These are phyloP conservation scores for Drosophila ananassae DNA, from an alignment of 1,140 invertebrate species.

Conservation along the genomic window DNA sequence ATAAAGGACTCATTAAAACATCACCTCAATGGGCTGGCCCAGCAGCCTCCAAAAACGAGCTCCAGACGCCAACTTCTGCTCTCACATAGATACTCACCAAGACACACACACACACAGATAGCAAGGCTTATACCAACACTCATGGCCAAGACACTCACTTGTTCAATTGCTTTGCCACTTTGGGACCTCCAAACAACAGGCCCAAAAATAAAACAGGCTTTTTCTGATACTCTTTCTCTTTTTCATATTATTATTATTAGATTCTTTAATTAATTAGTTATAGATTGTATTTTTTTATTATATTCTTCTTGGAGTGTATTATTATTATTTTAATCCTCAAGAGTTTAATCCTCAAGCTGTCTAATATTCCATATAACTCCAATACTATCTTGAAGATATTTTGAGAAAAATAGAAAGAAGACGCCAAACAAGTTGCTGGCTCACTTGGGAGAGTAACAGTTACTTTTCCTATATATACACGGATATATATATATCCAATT, in stretches of 20 bases:
- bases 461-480: constrained; percentile 58
- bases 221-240: constrained; percentile 47
- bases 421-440: constrained; percentile 72
- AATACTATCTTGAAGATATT: constrained; percentile 23
- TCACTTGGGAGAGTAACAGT: constrained; percentile 72
- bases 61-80: constrained; percentile 1
- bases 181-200: constrained; percentile 61
- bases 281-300: too few species aligned
- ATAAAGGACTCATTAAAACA: constrained; percentile 83
- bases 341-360: not conserved
- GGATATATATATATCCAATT: constrained; percentile 36
- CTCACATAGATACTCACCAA: not conserved
- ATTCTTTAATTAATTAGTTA: not conserved
- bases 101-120: not conserved
- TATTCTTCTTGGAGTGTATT: too few species aligned
- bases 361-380: not conserved
- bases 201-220: constrained; percentile 60
- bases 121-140: not conserved
- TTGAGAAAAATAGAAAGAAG: constrained; percentile 68
- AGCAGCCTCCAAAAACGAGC: constrained; percentile 65
- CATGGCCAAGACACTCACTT: constrained; percentile 52
- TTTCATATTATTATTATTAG: constrained; percentile 27
- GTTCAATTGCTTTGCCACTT: constrained; percentile 80
- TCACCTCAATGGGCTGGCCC: constrained; percentile 78
- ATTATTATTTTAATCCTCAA: not conserved